Evolutionary conservation across 2,888 invertebrate genomes (phyloP), one percentile per base, ranked within the genome.

Genomic region (Scaptomyza parva): DNA sequence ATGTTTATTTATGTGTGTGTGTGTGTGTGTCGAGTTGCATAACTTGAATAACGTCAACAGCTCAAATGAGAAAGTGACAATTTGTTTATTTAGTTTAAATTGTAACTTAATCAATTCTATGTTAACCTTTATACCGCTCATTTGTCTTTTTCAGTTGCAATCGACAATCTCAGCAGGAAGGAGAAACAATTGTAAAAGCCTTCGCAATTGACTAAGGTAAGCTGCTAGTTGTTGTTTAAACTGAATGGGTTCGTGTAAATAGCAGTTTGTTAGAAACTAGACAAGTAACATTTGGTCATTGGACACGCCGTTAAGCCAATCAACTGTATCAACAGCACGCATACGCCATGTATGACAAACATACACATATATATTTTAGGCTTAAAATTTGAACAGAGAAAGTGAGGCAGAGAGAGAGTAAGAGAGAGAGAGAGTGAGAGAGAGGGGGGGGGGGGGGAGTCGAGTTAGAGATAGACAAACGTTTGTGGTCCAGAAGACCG

Each of bases 241-340:
- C 79, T 76, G 70, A 70, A 74, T 64, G 61, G 60, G 28, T 33
- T 45, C 41, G 59, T 43, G 74, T 47, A 81, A 82, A 82, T 70
- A 77, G 6, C n/a, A n/a, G 5, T 45, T 17, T 7, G 45, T 52
- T 57, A 48, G 59, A 67, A 77, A 70, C 70, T 76, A 72, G 76
- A 76, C 76, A 84, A 86, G 86, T 75, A 76, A n/a, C n/a, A n/a
- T n/a, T 87, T 85, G 74, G 76, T 76, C 61, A 65, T 65, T 60
- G 66, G 70, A 67, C 78, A 76, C 75, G 58, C 78, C 71, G 71
- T 76, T 70, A 79, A 84, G 78, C 86, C 86, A 85, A 85, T 85
- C 88, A 85, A 78, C 84, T 69, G 73, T 78, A 74, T 85, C 80
- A 89, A 88, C 75, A 85, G 66, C 65, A 84, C 69, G 68, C 67